Conservation (phyloP, 1,140 invertebrate genomes). For the Triops cancriformis region DNA sequence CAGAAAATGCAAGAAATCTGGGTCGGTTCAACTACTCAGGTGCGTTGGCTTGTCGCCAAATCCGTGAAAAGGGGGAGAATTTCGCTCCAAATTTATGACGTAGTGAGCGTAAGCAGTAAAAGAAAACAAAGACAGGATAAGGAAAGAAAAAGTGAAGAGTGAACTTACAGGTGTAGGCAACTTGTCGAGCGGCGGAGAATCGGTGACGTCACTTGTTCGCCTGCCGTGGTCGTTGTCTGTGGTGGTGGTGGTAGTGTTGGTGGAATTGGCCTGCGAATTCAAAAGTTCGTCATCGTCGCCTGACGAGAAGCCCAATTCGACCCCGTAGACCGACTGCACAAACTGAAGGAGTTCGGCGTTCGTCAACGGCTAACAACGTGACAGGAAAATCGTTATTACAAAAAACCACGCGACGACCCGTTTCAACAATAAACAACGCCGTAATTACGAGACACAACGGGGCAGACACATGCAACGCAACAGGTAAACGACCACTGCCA, state of each 20-base stretch:
- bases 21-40: no score
- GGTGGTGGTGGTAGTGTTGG: neutral
- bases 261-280: neutral
- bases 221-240: neutral
- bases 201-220: neutral
- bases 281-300: constrained; percentile 77
- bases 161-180: constrained; percentile 25
- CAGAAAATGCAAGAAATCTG: no score
- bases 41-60: no score
- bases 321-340: constrained; percentile 83
- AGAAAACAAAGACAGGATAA: neutral
- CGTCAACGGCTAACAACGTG: constrained; percentile 58
- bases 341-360: constrained; percentile 83
- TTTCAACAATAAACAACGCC: neutral
- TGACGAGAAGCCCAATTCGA: constrained; percentile 81
- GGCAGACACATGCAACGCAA: constrained; percentile 16
- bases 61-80: no score
- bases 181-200: constrained; percentile 11
- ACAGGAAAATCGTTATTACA: no score
- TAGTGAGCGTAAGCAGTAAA: no score
- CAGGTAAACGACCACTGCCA: neutral
- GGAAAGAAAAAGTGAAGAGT: constrained; percentile 23
- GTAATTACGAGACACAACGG: neutral
- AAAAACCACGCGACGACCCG: neutral
- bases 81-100: no score